phyloP scores from a whole-genome alignment of 2,113 vertebrate species.

The Lycaon pictus region DNA sequence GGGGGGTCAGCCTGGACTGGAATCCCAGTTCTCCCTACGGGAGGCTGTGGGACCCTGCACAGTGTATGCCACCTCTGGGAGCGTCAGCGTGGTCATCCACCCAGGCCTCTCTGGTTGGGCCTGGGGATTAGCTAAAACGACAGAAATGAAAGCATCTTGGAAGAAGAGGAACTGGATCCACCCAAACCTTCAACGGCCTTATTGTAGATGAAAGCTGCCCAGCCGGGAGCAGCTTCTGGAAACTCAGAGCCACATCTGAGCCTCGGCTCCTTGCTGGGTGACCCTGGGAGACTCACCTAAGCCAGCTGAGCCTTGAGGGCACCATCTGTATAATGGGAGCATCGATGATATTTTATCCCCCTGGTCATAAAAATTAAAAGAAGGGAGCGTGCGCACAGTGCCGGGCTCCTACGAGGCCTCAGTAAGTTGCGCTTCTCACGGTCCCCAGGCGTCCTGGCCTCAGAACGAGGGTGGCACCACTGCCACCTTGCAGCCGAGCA shows the following conservation, averaged over 20 bases:
- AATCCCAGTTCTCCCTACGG: not conserved
- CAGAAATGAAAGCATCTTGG: not conserved
- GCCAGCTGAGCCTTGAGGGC: not conserved
- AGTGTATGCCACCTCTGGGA: not conserved
- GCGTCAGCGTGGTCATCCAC: not conserved
- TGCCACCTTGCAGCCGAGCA: accelerated
- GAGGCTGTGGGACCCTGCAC: not conserved
- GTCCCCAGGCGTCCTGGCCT: accelerated
- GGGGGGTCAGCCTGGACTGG: not conserved
- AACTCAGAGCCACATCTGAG: not conserved
- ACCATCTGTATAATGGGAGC: not conserved
- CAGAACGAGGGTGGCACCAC: not conserved
- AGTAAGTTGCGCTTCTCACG: not conserved
- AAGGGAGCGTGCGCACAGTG: not conserved
- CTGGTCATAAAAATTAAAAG: not conserved
- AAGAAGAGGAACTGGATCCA: not conserved
- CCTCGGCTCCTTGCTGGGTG: not conserved
- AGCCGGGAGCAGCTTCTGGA: accelerated
- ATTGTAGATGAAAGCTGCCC: not conserved
- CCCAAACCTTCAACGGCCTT: not conserved
- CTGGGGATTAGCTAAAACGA: conserved; percentile 25
- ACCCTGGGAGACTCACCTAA: not conserved
- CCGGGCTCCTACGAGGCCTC: not conserved
- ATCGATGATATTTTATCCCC: too few relatives aligned
- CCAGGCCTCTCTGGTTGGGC: not conserved